Base-by-base conservation (phyloP, 2,113 vertebrate genomes). In the Cricetomys ansorgei region DNA sequence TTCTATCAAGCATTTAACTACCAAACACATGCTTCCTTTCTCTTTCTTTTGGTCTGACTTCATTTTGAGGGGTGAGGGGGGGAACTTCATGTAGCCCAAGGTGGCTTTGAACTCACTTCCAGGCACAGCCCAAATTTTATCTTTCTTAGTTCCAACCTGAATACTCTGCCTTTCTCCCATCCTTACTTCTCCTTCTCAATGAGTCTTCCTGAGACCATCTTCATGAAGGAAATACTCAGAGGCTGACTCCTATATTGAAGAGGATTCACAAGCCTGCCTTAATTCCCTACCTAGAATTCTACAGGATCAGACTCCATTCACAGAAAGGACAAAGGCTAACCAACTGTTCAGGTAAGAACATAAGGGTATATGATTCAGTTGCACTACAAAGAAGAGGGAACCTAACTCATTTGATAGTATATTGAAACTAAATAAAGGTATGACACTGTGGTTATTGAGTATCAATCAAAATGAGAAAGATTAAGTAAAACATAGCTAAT, bases 401-500 rank as follows among this genome's bases (percentile, higher is more conserved):
- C 77, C 55, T 85, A 70, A 85, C 37, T 91, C 48, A 79, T 83
- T 88, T 94, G 55, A 69, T 25, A 91, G 62, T 67, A 59, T 95
- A 59, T 79, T 93, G 91, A 96, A 83, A 76, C 59, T 73, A 93
- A 91, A 96, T 85, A 88, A 84, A 53, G 17, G 25, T 91, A 69
- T 31, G n/a, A 91, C 15, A 79, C 1, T 4, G 21, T 70, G 34
- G 31, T 90, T 67, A 64, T n/a, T n/a, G 73, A 80, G 64, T 73
- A n/a, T 45, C 17, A 34, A 48, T 1, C 21, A 72, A 97, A 95
- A 88, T 81, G 43, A 90, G 69, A 92, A 90, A 94, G 88, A 27
- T n/a, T 34, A 83, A 59, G 23, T 40, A 62, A 11, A 87, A 72
- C 13, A 9, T 25, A 75, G 50, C 92, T 17, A 65, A 57, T 88